These are phyloP conservation scores for Pseudachorutes palmiensis DNA, from an alignment of 1,140 invertebrate genomes.

Conservation along the genomic window DNA sequence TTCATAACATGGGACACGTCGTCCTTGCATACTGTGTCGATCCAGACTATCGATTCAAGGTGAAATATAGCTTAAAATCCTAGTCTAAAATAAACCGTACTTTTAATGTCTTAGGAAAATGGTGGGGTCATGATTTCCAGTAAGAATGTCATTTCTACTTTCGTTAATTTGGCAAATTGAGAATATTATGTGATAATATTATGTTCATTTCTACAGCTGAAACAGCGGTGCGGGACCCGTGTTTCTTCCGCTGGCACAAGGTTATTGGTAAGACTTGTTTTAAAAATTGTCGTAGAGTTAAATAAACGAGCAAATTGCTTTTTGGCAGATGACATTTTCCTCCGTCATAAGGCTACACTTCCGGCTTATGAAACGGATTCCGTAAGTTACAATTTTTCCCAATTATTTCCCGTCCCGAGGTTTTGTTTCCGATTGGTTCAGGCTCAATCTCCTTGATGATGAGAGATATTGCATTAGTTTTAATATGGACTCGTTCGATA, in stretches of 20 bases:
- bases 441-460: no score
- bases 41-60: slow-evolving; percentile 3
- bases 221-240: slow-evolving; percentile 39
- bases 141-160: not conserved
- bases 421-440: not conserved
- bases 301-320: no score
- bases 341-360: not conserved
- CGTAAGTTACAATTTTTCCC: not conserved
- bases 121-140: not conserved
- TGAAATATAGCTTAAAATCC: not conserved
- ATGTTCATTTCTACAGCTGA: not conserved
- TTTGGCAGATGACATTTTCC: not conserved
- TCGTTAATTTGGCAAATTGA: not conserved
- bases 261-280: slow-evolving; percentile 37
- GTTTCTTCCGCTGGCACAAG: slow-evolving; percentile 41
- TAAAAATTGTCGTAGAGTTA: no score
- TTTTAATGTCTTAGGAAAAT: not conserved
- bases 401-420: not conserved
- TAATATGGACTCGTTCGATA: not conserved
- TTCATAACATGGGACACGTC: not conserved
- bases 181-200: not conserved
- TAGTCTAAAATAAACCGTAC: not conserved
- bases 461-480: not conserved
- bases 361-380: not conserved
- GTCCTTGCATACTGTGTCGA: not conserved